phyloP scores from a whole-genome alignment of 2,113 vertebrate genomes.

The Nannobrachium achirus region DNA sequence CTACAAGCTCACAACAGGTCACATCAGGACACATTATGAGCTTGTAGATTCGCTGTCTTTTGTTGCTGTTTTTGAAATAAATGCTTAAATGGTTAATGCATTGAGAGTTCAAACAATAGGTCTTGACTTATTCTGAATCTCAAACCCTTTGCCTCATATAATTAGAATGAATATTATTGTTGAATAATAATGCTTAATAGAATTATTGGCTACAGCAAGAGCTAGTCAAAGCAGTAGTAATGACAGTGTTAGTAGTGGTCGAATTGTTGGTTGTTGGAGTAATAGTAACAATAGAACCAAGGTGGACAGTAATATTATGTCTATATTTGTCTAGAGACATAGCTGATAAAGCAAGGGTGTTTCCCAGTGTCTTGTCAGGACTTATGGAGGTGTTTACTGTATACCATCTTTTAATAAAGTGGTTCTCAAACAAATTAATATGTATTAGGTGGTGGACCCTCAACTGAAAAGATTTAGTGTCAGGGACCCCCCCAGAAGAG shows the following conservation, averaged over 20 bases:
- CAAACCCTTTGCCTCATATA: neutral
- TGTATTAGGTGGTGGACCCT: neutral
- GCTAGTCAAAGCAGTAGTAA: neutral
- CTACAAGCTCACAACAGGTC: too few species aligned
- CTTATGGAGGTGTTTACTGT: slow-evolving; percentile 6
- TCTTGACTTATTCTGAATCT: neutral
- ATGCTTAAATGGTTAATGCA: too few species aligned
- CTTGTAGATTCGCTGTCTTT: too few species aligned
- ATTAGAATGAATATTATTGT: neutral
- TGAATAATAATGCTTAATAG: neutral
- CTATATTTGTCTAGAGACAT: neutral
- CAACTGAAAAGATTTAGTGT: slow-evolving; percentile 2
- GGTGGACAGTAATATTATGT: neutral
- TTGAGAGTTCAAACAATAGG: too few species aligned
- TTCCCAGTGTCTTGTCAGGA: neutral
- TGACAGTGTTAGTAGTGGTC: neutral
- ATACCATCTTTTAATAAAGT: too few species aligned
- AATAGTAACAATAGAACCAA: neutral
- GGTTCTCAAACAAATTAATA: neutral
- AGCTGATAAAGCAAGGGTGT: neutral
- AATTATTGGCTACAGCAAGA: neutral
- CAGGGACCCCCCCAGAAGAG: slow-evolving; percentile 5
- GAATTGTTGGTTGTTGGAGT: neutral
- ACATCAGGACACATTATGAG: too few species aligned
- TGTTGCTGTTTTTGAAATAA: too few species aligned